Evolutionary conservation across 2,797 vertebrate genomes (phyloP), one percentile per base, ranked within the genome.

Genomic region (Sebastes baramenuke): DNA sequence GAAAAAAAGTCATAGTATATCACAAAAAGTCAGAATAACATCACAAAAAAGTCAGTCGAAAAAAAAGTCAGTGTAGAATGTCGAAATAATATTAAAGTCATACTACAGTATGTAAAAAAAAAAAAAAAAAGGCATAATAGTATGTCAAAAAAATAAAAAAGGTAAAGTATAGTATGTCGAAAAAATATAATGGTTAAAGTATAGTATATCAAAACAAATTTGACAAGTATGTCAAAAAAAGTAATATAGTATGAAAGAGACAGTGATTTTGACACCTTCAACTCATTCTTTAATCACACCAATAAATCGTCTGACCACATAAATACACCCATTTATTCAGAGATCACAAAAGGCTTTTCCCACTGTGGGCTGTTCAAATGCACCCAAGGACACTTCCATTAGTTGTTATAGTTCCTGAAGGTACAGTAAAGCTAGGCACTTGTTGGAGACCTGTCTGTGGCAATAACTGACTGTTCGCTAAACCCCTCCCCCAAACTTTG

Each of bases 261-360:
- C 14, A 16, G 9, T 55, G n/a, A 55, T 55, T 55, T 55, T 55
- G n/a, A 55, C 20, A 18, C 0, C 2, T 24, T 29, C 20, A 54
- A n/a, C 42, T 38, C 2, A 20, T 55, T 58, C 22, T 68, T 82
- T 61, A 32, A 67, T 34, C 49, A 80, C 46, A 85, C 4, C 3
- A 34, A 68, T 52, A 3, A 60, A 32, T 62, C 8, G 3, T 66
- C 1, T 12, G 11, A 78, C 3, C n/a, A 56, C 16, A 67, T 29
- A 6, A 54, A 71, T 32, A 25, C 8, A 32, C 30, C 4, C 2
- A 22, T 68, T 68, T 38, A 66, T 49, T 66, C 24, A 22, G 13
- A 42, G 38, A 42, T 42, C 38, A 42, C 5, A 42, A 24, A 24
- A 61, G 8, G 3, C 56, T 60, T 14, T 1, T 0, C 52, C 36